A percentile compares a stretch with the other conserved stretches of the same genome.
Conservation (phyloP, 2,888 invertebrate species). For the Dexiosoma caninum region DNA sequence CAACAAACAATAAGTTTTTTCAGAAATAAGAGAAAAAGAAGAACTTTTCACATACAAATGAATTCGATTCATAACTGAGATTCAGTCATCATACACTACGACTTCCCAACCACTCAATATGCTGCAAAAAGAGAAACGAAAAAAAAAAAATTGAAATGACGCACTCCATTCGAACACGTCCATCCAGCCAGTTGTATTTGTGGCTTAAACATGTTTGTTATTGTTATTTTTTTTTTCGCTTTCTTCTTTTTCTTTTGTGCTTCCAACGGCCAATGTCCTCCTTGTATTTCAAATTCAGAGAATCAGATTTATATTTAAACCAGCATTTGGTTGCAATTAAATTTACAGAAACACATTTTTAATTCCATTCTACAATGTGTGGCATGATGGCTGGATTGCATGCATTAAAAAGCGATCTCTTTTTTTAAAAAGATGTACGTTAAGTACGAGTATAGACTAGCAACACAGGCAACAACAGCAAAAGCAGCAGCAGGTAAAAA, state of each 20-base stretch:
- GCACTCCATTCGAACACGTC: constrained; percentile 14
- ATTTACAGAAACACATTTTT: constrained; percentile 18
- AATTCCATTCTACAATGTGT: constrained; percentile 15
- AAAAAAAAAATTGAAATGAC: constrained; percentile 3
- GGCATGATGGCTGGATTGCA: not conserved
- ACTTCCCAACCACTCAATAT: constrained; percentile 4
- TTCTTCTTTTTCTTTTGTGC: too few relatives aligned
- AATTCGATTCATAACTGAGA: constrained; percentile 27
- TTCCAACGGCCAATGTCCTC: constrained; percentile 53
- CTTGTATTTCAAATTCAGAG: constrained; percentile 28
- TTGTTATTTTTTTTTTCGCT: not conserved
- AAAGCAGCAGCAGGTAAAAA: not conserved
- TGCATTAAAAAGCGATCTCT: constrained; percentile 20
- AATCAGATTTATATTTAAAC: constrained; percentile 49
- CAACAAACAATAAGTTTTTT: constrained; percentile 21
- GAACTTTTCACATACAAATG: constrained; percentile 14
- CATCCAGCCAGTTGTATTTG: constrained; percentile 28
- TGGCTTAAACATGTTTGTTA: constrained; percentile 8
- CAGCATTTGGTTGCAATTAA: constrained; percentile 44
- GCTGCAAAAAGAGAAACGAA: not conserved
- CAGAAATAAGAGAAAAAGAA: not conserved
- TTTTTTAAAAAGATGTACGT: constrained; percentile 12
- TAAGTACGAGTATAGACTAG: not conserved
- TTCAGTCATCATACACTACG: not conserved
- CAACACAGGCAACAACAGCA: not conserved